A percentile compares a stretch with the other conserved stretches of the same genome.
Conservation (phyloP, 2,888 invertebrate species). For the Caenorhabditis sp. region DNA sequence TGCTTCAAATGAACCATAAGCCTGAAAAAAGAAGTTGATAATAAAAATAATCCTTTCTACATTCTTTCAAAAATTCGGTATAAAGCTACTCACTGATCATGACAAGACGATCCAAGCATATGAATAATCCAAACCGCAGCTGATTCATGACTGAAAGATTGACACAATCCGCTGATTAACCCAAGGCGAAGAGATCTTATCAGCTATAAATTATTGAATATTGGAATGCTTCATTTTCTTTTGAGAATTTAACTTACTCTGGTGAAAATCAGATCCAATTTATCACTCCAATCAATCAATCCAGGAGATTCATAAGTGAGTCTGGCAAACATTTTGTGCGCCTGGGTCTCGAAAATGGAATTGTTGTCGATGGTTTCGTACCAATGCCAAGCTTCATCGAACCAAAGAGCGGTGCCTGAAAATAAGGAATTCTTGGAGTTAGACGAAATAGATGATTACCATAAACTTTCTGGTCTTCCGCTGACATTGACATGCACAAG, state of each 20-base stretch:
- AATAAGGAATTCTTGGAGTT: no score
- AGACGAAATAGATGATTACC: conserved; percentile 2
- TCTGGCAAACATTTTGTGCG: conserved; percentile 79
- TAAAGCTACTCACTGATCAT: conserved; percentile 36
- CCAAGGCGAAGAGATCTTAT: conserved; percentile 55
- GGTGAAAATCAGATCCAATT: conserved; percentile 79
- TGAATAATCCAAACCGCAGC: conserved; percentile 56
- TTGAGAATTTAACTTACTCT: conserved; percentile 45
- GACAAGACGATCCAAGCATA: conserved; percentile 56
- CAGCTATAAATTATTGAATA: conserved; percentile 45
- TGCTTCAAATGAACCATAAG: conserved; percentile 76
- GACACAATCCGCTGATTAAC: conserved; percentile 75
- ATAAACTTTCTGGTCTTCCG: conserved; percentile 69
- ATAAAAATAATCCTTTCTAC: background rate
- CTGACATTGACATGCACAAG: conserved; percentile 76
- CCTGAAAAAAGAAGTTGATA: conserved; percentile 31
- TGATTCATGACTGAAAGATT: conserved; percentile 42
- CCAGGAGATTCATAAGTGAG: conserved; percentile 62
- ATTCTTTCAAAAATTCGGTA: background rate
- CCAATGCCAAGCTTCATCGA: conserved; percentile 73
- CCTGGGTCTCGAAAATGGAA: conserved; percentile 72
- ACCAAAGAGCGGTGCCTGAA: conserved; percentile 72
- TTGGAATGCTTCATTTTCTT: background rate
- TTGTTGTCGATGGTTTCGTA: conserved; percentile 72
- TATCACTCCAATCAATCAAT: conserved; percentile 86